Evolutionary conservation across 1,140 invertebrate genomes (phyloP).

Genomic region (Pemphigus obesinymphae): DNA sequence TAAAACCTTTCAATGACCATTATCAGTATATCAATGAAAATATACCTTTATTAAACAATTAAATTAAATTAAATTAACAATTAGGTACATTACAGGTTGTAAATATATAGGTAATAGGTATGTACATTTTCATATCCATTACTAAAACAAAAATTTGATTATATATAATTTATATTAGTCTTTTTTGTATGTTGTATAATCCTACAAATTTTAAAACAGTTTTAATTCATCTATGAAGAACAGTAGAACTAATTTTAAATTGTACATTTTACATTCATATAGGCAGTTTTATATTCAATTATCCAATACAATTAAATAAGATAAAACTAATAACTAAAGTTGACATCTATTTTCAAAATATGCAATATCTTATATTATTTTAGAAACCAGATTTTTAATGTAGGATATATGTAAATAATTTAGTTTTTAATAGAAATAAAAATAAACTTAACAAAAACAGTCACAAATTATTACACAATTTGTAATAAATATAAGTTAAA

Average conservation of each 20-base stretch:
- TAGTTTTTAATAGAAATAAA: background rate
- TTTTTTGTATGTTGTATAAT: background rate
- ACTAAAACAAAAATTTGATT: background rate
- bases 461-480: conserved; percentile 1
- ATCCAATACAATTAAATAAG: background rate
- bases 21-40: background rate
- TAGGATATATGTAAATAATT: background rate
- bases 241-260: background rate
- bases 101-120: no score
- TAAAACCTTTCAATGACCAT: background rate
- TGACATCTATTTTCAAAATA: background rate
- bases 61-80: background rate
- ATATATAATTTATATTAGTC: background rate
- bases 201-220: background rate
- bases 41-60: no score
- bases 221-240: background rate
- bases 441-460: conserved; percentile 4
- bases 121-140: background rate
- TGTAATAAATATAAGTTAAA: background rate
- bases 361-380: conserved; percentile 1
- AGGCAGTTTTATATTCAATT: no score
- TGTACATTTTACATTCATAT: no score
- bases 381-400: background rate
- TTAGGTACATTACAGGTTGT: background rate
- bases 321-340: background rate